Evolutionary conservation across 2,113 vertebrate genomes (phyloP).

Genomic region (Zosterops hypoxanthus): DNA sequence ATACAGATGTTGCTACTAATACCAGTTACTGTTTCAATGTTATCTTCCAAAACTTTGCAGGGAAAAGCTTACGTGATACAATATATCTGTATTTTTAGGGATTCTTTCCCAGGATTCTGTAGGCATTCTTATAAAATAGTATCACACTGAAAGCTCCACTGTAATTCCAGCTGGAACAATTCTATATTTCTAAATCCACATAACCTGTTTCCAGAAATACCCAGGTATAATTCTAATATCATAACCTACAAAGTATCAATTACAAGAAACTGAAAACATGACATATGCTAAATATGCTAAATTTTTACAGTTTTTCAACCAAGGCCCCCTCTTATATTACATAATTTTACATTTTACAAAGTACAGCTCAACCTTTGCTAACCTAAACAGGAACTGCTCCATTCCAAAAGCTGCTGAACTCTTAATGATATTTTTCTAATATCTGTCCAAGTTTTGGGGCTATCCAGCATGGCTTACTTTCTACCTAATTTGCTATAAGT

Average conservation of each 20-base stretch:
- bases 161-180: neutral
- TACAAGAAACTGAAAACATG: neutral
- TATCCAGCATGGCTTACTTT: neutral
- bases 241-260: neutral
- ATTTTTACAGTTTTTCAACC: neutral
- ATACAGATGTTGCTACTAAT: fast-evolving
- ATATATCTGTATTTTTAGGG: neutral
- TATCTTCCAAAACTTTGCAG: neutral
- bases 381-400: neutral
- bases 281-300: neutral
- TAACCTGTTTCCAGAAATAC: neutral
- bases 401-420: neutral
- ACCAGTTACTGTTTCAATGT: neutral
- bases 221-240: neutral
- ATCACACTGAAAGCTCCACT: neutral
- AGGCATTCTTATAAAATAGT: neutral
- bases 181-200: neutral
- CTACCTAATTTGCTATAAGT: neutral
- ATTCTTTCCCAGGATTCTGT: neutral
- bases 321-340: fast-evolving
- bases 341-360: neutral
- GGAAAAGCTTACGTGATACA: neutral
- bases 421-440: neutral
- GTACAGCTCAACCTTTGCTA: neutral
- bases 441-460: neutral